These are phyloP conservation scores for Poeciliopsis prolifica DNA, from an alignment of 2,113 vertebrate genomes.

Conservation along the genomic window DNA sequence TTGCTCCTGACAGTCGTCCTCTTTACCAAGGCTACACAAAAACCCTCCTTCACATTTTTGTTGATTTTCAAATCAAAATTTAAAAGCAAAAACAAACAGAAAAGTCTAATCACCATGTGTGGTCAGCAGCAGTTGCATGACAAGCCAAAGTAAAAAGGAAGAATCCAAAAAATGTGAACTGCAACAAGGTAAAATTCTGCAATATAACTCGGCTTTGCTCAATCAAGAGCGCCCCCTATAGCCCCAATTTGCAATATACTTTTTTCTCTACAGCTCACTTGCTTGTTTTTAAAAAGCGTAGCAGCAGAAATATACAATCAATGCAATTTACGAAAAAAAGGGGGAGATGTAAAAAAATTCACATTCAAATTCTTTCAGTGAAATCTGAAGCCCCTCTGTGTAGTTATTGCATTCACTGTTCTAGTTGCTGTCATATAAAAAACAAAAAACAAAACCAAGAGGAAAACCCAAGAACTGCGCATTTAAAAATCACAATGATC, in stretches of 20 bases:
- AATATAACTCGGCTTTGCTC: conserved; percentile 56
- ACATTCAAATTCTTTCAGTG: conserved; percentile 78
- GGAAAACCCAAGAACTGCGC: conserved; percentile 45
- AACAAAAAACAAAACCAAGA: conserved; percentile 28
- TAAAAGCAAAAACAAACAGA: background rate
- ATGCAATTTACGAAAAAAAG: conserved; percentile 46
- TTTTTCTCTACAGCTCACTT: conserved; percentile 44
- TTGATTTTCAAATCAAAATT: conserved; percentile 3
- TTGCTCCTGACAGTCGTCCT: background rate
- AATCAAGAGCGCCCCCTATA: conserved; percentile 62
- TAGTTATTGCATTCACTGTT: conserved; percentile 80
- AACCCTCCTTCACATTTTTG: conserved; percentile 22
- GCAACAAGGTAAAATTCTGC: conserved; percentile 8
- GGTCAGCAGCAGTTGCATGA: background rate
- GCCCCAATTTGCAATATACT: conserved; percentile 50
- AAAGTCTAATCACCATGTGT: background rate
- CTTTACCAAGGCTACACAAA: conserved; percentile 18
- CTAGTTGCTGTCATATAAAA: conserved; percentile 65
- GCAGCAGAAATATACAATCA: conserved; percentile 76
- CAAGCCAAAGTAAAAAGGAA: conserved; percentile 12
- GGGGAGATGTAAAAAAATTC: conserved; percentile 61
- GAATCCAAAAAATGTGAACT: background rate
- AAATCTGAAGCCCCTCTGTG: conserved; percentile 67
- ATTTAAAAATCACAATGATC: conserved; percentile 75
- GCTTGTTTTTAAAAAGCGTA: conserved; percentile 37